Base-by-base conservation (phyloP, 2,888 invertebrate genomes). In the Hipparchia semele region DNA sequence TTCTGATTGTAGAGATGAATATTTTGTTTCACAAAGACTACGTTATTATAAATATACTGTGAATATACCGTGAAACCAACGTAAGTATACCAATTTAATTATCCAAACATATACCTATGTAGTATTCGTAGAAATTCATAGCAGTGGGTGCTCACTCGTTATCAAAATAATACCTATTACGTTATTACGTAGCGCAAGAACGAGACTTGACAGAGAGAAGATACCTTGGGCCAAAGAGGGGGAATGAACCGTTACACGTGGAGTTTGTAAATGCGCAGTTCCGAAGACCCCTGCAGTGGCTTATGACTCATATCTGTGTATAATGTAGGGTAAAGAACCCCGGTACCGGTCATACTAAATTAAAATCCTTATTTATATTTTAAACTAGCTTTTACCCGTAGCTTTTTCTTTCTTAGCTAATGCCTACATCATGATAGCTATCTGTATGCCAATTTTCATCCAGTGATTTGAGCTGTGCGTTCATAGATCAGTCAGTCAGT, bases 201-300 rank as follows among this genome's bases (percentile, higher is more conserved):
- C 7, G 59, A 13, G 59, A 13, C 12, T 64, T 51, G 64, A 23
- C 51, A 23, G 23, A 23, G 23, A 23, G 23, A 51, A 49, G 62
- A 49, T 46, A 46, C 56, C 54, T 54, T 13, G 6, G 45, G 53
- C n/a, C 53, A 39, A 49, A n/a, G 45, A 54, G 13, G 66, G 66
- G 39, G 54, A 81, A 77, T 76, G 75, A 78, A 80, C 80, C 85
- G 67, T 56, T 67, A 39, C 91, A 90, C 92, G 91, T 92, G 92
- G 86, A 82, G 83, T 80, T 82, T 90, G 90, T 90, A 91, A 89
- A 83, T 91, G 89, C 92, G 92, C 87, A 91, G 91, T 90, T 91
- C 88, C 86, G 83, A 88, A 84, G 88, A 86, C 90, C 90, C 91
- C 89, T 90, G 90, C 87, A 90, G 87, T 86, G 83, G 89, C 85